Conservation (phyloP, 2,113 vertebrate species). For the Vidua macroura region DNA sequence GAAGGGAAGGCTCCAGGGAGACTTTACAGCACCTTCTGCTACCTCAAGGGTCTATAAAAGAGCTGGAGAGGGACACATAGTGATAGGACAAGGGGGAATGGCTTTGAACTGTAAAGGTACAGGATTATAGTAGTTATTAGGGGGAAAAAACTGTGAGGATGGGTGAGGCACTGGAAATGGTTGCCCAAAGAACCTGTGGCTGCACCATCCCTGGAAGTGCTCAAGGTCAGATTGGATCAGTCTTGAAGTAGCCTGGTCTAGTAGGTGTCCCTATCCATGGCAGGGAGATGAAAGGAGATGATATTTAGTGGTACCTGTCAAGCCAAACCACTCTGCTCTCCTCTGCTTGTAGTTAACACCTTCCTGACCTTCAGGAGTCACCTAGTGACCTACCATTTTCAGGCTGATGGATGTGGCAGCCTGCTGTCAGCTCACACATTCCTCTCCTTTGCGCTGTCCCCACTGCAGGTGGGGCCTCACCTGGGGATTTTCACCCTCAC, state of each 20-base stretch:
- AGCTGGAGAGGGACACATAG: background rate
- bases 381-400: background rate
- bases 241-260: background rate
- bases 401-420: background rate
- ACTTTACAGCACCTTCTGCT: background rate
- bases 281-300: accelerated
- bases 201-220: background rate
- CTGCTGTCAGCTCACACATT: accelerated
- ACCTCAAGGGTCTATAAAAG: background rate
- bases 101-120: background rate
- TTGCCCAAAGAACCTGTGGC: background rate
- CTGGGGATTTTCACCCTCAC: background rate
- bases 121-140: background rate
- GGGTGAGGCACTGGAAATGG: background rate
- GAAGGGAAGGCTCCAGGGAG: background rate
- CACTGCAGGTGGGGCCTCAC: background rate
- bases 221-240: background rate
- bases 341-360: background rate
- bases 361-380: background rate
- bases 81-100: no score
- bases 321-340: background rate
- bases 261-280: background rate
- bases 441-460: background rate
- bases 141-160: background rate
- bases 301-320: background rate